These are phyloP conservation scores for Distichodus sexfasciatus DNA, from an alignment of 2,797 vertebrate species.

Conservation along the genomic window DNA sequence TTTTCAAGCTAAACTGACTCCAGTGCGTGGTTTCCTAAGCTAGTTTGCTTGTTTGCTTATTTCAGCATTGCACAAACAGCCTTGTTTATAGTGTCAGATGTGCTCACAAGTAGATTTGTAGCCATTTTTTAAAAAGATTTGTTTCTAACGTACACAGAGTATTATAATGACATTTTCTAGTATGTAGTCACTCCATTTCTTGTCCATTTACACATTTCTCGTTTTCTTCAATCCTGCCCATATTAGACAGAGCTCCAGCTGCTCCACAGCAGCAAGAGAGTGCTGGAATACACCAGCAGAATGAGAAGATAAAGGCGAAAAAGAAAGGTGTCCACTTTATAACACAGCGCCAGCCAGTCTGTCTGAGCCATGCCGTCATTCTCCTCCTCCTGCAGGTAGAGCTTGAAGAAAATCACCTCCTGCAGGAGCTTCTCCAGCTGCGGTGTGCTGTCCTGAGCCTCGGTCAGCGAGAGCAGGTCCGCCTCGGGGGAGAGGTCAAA, in stretches of 20 bases:
- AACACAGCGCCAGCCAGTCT: slow-evolving; percentile 77
- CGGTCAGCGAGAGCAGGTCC: slow-evolving; percentile 66
- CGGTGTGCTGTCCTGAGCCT: slow-evolving; percentile 53
- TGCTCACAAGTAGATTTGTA: no score
- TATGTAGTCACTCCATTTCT: neutral
- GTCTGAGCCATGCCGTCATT: slow-evolving; percentile 57
- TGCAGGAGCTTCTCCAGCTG: slow-evolving; percentile 73
- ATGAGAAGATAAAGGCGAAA: slow-evolving; percentile 78
- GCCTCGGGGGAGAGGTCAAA: slow-evolving; percentile 65
- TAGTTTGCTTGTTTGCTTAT: no score
- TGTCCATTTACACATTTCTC: neutral
- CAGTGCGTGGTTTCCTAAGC: no score
- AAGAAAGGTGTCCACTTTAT: slow-evolving; percentile 75
- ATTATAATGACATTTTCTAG: no score
- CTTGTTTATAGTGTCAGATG: no score
- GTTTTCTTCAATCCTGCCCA: no score
- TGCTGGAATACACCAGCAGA: slow-evolving; percentile 69
- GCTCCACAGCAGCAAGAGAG: slow-evolving; percentile 79
- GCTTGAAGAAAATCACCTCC: slow-evolving; percentile 73
- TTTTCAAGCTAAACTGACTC: no score
- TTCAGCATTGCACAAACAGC: no score
- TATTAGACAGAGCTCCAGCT: slow-evolving; percentile 75
- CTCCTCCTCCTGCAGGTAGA: slow-evolving; percentile 70
- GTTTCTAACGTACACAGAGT: no score
- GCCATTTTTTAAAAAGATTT: no score